Percentiles rank a stretch among this genome's conserved stretches.
phyloP scores from a whole-genome alignment of 1,140 invertebrate species.

The Trichoplusia ni region DNA sequence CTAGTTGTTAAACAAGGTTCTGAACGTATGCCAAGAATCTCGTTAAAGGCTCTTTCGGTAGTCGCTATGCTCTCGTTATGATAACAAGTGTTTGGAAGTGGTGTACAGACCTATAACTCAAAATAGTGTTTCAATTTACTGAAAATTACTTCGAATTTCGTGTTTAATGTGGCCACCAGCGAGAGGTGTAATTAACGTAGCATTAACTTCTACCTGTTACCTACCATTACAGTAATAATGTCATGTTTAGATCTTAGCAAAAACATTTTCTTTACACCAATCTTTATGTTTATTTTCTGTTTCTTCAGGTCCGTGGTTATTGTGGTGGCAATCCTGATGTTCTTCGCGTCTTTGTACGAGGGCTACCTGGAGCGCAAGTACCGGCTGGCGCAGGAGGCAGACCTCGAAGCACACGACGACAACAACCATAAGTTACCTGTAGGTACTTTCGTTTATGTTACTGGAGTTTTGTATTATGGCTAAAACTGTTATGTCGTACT shows the following conservation, averaged over 20 bases:
- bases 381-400: slow-evolving; percentile 51
- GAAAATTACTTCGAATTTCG: too few relatives aligned
- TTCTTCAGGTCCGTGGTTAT: slow-evolving; percentile 76
- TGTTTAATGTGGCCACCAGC: too few relatives aligned
- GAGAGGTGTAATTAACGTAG: too few relatives aligned
- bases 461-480: too few relatives aligned
- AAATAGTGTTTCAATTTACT: too few relatives aligned
- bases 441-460: slow-evolving; percentile 55
- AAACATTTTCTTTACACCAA: not conserved
- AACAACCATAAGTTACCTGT: slow-evolving; percentile 60
- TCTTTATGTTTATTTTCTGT: not conserved
- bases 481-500: too few relatives aligned
- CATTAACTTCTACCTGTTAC: too few relatives aligned
- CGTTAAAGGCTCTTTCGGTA: not conserved
- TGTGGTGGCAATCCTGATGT: slow-evolving; percentile 80
- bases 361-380: slow-evolving; percentile 67
- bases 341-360: slow-evolving; percentile 83
- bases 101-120: too few relatives aligned
- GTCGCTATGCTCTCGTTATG: not conserved
- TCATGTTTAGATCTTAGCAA: too few relatives aligned
- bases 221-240: too few relatives aligned
- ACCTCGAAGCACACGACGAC: slow-evolving; percentile 65
- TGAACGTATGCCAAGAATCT: slow-evolving; percentile 22
- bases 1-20: slow-evolving; percentile 6
- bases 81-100: slow-evolving; percentile 19